phyloP scores from a whole-genome alignment of 2,797 vertebrate genomes.

The Onychomys torridus region DNA sequence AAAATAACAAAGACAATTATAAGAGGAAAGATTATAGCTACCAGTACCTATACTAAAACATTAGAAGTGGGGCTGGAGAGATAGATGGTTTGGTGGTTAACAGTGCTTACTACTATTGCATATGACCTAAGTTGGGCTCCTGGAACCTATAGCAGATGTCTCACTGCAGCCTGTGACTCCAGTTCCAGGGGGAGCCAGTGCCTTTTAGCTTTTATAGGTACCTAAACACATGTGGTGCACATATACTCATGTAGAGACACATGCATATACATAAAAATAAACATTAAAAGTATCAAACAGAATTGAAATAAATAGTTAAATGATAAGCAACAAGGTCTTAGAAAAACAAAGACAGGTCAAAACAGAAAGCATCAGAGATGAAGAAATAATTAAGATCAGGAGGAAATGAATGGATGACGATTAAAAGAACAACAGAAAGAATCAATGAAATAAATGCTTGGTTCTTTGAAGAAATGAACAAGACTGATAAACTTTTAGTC shows the following conservation, averaged over 20 bases:
- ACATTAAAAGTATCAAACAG: not conserved
- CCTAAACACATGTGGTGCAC: not conserved
- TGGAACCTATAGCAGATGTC: not conserved
- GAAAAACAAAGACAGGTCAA: not conserved
- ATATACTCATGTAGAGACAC: not conserved
- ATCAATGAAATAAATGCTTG: not conserved
- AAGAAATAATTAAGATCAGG: not conserved
- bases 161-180: not conserved
- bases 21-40: not conserved
- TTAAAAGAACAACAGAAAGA: not conserved
- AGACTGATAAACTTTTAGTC: not conserved
- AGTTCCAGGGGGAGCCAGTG: not conserved
- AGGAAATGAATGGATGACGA: not conserved
- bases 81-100: not conserved
- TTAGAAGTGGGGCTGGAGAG: not conserved
- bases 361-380: not conserved
- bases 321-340: not conserved
- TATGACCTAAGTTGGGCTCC: not conserved
- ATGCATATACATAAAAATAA: not conserved
- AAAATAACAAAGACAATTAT: not conserved
- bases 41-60: not conserved
- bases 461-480: not conserved
- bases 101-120: not conserved
- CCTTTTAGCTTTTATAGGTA: not conserved
- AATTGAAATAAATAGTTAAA: not conserved